Base-by-base conservation (phyloP, 2,888 invertebrate genomes). In the Oegoconia quadripuncta region DNA sequence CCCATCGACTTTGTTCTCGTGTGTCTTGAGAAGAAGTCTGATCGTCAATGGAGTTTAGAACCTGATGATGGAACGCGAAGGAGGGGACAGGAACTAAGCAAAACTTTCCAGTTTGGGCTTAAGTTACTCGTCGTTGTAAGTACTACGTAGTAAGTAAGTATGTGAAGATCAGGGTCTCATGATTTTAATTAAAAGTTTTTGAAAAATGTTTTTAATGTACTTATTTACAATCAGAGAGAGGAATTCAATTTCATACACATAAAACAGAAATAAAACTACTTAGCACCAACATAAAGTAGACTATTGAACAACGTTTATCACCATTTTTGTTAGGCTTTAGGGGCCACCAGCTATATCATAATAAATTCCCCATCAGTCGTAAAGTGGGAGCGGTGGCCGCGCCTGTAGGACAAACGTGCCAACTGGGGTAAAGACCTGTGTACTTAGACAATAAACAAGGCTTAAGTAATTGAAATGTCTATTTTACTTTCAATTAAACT, bases 351-450 rank as follows among this genome's bases (percentile, higher is more conserved):
- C 47, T 57, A 64, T 64, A 68, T 67, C 64, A 68, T 66, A 70
- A 71, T 71, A 34, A 28, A 33, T 33, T 64, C 60, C 54, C 65
- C 68, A 71, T 71, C 64, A 70, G 57, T 63, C 63, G 64, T 65
- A 61, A 69, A 64, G 38, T 52, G 64, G 79, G 79, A 39, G 76
- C 56, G 80, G 69, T 60, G 52, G 70, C 68, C 80, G 39, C 64
- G 64, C 80, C 80, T 66, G 52, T 34, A 48, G 52, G 61, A 44
- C 39, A 47, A 57, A 63, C 61, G 60, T 60, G 58, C 42, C 44
- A 32, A 25, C 26, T 44, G 55, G 72, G 72, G 70, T 72, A 71
- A 68, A 50, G 60, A 46, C 53, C 54, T 54, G 41, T 39, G 46
- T 41, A 48, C 38, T 43, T 42, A 41, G 39, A 46, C 13, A 23